These are phyloP conservation scores for Agapornis roseicollis DNA, from an alignment of 2,113 vertebrate genomes.

Conservation along the genomic window DNA sequence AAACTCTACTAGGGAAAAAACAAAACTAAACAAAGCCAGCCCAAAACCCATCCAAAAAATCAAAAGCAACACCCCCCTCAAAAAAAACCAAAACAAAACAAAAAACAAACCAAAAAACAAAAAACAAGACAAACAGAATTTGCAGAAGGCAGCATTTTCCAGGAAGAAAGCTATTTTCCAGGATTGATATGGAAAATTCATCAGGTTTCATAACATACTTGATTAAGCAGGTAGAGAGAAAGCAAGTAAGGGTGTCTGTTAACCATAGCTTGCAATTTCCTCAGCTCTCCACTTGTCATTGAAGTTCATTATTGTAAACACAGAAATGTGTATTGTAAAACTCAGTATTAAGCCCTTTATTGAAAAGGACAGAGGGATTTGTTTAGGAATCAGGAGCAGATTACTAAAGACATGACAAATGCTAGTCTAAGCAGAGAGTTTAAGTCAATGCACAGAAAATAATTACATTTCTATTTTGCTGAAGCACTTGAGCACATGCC, in stretches of 20 bases:
- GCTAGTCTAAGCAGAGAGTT: neutral
- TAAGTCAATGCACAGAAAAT: constrained; percentile 14
- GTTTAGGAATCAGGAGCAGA: neutral
- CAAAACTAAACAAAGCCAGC: neutral
- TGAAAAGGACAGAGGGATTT: neutral
- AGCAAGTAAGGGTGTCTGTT: neutral
- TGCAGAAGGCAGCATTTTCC: neutral
- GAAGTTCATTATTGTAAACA: neutral
- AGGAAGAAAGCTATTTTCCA: neutral
- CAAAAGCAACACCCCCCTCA: neutral
- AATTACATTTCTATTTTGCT: constrained; percentile 35
- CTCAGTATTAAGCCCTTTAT: neutral
- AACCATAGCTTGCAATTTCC: neutral
- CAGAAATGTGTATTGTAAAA: neutral
- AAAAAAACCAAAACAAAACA: neutral
- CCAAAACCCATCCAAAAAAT: neutral
- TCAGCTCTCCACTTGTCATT: neutral
- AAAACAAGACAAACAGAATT: neutral
- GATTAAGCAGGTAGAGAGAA: neutral
- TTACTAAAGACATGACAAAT: neutral
- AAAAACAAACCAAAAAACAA: neutral
- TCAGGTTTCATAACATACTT: neutral
- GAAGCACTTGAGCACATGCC: neutral
- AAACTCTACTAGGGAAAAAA: neutral
- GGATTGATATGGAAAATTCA: neutral